These are phyloP conservation scores for Drosophila prosaltans DNA, from an alignment of 1,140 invertebrate genomes.

Conservation along the genomic window DNA sequence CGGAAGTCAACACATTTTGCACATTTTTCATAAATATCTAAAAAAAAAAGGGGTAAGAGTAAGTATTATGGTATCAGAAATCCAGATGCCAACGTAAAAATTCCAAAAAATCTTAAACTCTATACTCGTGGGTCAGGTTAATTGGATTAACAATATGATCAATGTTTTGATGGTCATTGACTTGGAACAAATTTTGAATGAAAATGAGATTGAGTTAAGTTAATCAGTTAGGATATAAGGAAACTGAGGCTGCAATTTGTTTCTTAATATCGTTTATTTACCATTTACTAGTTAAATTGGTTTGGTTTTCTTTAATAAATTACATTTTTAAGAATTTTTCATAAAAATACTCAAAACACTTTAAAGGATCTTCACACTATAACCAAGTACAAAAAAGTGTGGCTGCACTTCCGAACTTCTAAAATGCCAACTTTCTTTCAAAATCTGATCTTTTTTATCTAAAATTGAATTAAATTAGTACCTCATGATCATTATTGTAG, in stretches of 20 bases:
- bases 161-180: slow-evolving; percentile 34
- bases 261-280: too few relatives aligned
- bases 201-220: not conserved
- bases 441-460: not conserved
- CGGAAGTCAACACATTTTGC: slow-evolving; percentile 64
- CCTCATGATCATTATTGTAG: slow-evolving; percentile 12
- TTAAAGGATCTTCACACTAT: too few relatives aligned
- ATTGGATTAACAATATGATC: slow-evolving; percentile 23
- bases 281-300: too few relatives aligned
- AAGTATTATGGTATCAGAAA: slow-evolving; percentile 16
- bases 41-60: slow-evolving; percentile 18
- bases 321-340: too few relatives aligned
- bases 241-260: too few relatives aligned
- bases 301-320: too few relatives aligned
- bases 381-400: not conserved
- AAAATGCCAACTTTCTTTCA: not conserved
- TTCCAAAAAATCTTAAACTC: slow-evolving; percentile 50
- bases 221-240: not conserved
- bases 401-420: not conserved
- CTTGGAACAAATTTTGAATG: slow-evolving; percentile 43
- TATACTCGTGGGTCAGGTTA: slow-evolving; percentile 56
- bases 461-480: slow-evolving; percentile 38
- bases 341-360: too few relatives aligned
- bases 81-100: slow-evolving; percentile 37
- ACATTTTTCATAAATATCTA: slow-evolving; percentile 30